Conservation (phyloP, 2,113 vertebrate genomes). For the Ivindomyrus marchei region DNA sequence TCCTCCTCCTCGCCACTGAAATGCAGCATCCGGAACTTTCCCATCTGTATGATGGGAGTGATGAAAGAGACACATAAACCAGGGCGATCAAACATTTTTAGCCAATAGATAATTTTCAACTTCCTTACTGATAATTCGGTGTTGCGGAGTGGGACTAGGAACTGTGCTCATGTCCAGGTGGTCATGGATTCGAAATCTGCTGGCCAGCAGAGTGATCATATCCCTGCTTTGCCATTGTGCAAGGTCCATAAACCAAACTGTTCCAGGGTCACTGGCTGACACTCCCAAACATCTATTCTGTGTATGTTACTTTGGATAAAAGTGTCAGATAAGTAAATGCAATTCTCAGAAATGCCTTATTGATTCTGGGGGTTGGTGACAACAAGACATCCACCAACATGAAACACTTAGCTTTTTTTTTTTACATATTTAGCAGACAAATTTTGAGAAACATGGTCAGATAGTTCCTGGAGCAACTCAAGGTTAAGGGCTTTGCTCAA, state of each 20-base stretch:
- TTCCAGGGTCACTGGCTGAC: neutral
- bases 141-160: neutral
- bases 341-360: neutral
- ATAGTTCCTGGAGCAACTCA: neutral
- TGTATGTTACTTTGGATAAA: neutral
- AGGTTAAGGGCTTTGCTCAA: neutral
- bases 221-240: neutral
- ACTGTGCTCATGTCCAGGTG: neutral
- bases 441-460: neutral
- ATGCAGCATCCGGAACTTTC: conserved; percentile 80
- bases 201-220: neutral
- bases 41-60: conserved; percentile 63
- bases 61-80: neutral
- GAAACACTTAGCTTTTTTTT: neutral
- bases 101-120: neutral
- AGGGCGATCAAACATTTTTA: neutral
- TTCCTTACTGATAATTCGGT: neutral
- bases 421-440: neutral
- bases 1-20: conserved; percentile 75
- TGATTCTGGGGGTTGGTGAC: neutral
- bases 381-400: neutral
- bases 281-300: neutral
- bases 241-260: neutral
- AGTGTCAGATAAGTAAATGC: neutral
- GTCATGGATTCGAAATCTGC: neutral